Percentiles rank a stretch among this genome's conserved stretches.
Evolutionary conservation across 2,888 invertebrate genomes (phyloP).

Genomic region (Drosophila testacea): DNA sequence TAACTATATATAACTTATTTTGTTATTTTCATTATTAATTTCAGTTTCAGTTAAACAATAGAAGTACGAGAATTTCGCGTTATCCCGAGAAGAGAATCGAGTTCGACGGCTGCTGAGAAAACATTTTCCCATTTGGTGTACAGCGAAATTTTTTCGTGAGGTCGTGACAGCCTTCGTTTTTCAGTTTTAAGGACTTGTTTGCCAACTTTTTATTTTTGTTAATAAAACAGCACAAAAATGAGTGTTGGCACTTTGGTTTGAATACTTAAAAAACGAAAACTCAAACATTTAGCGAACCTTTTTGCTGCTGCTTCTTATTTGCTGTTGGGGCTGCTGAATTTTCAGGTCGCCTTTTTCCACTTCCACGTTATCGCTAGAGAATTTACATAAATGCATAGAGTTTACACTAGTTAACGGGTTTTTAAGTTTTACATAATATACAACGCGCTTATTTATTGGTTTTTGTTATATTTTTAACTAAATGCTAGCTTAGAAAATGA

Average conservation of each 20-base stretch:
- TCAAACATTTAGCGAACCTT: constrained; percentile 56
- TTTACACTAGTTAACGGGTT: constrained; percentile 71
- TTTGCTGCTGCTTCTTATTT: constrained; percentile 54
- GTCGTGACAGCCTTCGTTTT: constrained; percentile 48
- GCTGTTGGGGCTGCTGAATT: constrained; percentile 68
- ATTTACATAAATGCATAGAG: constrained; percentile 81
- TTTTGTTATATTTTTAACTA: constrained; percentile 43
- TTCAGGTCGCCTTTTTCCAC: constrained; percentile 74
- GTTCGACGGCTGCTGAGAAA: constrained; percentile 31
- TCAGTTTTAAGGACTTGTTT: constrained; percentile 26
- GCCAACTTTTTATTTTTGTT: constrained; percentile 14
- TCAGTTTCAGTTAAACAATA: constrained; percentile 32
- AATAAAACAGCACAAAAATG: constrained; percentile 16
- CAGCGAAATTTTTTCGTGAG: constrained; percentile 75
- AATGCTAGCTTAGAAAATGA: constrained; percentile 73
- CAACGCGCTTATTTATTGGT: constrained; percentile 48
- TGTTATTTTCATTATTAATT: background rate
- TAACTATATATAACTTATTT: background rate
- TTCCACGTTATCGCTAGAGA: constrained; percentile 66
- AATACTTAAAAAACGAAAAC: background rate
- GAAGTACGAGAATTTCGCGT: constrained; percentile 22
- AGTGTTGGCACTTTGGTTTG: background rate
- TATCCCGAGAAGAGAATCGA: constrained; percentile 26
- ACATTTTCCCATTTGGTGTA: constrained; percentile 76
- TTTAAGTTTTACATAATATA: constrained; percentile 63